Conservation (phyloP, 2,888 invertebrate species). For the Malthinus flaveolus region DNA sequence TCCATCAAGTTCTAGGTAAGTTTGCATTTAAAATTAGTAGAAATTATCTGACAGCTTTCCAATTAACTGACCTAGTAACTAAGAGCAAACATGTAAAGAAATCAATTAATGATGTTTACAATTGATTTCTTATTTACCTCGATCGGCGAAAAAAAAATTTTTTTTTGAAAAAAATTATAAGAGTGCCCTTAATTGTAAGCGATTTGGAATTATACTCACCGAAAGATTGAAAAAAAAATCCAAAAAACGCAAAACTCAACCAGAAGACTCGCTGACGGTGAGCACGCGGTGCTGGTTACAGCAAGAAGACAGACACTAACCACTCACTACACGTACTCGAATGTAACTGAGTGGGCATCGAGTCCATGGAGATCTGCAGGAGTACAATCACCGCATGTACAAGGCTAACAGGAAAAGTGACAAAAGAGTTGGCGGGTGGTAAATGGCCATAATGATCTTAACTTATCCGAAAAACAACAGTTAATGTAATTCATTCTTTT, state of each 20-base stretch:
- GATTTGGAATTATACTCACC: neutral
- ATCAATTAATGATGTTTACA: neutral
- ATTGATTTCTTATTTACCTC: neutral
- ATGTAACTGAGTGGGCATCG: conserved; percentile 20
- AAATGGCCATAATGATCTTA: conserved; percentile 17
- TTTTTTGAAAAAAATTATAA: neutral
- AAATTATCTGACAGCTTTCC: conserved; percentile 25
- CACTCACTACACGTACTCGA: conserved; percentile 20
- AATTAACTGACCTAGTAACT: conserved; percentile 26
- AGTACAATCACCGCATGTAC: conserved; percentile 20
- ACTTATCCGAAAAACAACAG: conserved; percentile 3
- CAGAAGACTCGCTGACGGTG: neutral
- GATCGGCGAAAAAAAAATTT: neutral
- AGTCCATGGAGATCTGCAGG: conserved; percentile 14
- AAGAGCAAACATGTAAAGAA: neutral
- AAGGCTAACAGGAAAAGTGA: conserved; percentile 26
- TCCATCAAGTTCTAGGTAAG: conserved; percentile 8
- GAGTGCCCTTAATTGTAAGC: neutral
- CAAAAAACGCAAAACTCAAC: neutral
- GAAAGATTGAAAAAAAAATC: neutral
- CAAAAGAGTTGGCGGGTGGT: conserved; percentile 15
- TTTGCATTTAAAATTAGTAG: conserved; percentile 22
- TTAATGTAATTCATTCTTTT: conserved; percentile 1
- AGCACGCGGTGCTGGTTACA: conserved; percentile 4
- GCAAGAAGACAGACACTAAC: conserved; percentile 2